Percentiles rank a stretch among this genome's conserved stretches.
Conservation (phyloP, 2,797 vertebrate genomes). For the Danio tinwini region DNA sequence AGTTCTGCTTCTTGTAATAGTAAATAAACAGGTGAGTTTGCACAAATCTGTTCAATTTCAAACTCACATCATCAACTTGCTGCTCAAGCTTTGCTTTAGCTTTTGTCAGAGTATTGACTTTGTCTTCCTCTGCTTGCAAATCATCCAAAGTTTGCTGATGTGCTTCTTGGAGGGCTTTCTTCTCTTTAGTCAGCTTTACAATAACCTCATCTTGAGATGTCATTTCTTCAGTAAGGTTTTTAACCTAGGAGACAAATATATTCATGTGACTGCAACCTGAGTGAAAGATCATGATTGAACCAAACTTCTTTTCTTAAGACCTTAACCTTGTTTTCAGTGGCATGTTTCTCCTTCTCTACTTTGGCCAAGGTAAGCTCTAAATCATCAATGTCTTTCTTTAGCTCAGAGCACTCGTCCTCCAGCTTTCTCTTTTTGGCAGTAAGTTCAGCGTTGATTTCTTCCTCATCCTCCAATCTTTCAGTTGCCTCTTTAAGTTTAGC, state of each 20-base stretch:
- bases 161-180: constrained; percentile 83
- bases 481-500: constrained; percentile 85
- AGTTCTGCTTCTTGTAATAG: background rate
- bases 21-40: background rate
- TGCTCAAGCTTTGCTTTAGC: constrained; percentile 86
- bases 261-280: constrained; percentile 68
- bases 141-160: constrained; percentile 86
- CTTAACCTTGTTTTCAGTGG: constrained; percentile 78
- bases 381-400: constrained; percentile 79
- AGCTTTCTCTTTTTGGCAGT: constrained; percentile 80
- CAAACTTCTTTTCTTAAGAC: constrained; percentile 1
- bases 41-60: background rate
- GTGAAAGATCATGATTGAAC: background rate
- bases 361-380: constrained; percentile 77
- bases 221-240: constrained; percentile 87
- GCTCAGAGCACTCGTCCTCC: constrained; percentile 75
- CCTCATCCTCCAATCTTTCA: constrained; percentile 88
- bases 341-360: constrained; percentile 81
- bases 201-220: constrained; percentile 82
- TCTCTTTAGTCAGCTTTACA: constrained; percentile 82
- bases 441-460: constrained; percentile 87
- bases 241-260: constrained; percentile 78
- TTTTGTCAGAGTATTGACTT: constrained; percentile 86
- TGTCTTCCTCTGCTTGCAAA: constrained; percentile 89
- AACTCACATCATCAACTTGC: constrained; percentile 88